Evolutionary conservation across 2,113 vertebrate species (phyloP).

Genomic region (Prionailurus viverrinus): DNA sequence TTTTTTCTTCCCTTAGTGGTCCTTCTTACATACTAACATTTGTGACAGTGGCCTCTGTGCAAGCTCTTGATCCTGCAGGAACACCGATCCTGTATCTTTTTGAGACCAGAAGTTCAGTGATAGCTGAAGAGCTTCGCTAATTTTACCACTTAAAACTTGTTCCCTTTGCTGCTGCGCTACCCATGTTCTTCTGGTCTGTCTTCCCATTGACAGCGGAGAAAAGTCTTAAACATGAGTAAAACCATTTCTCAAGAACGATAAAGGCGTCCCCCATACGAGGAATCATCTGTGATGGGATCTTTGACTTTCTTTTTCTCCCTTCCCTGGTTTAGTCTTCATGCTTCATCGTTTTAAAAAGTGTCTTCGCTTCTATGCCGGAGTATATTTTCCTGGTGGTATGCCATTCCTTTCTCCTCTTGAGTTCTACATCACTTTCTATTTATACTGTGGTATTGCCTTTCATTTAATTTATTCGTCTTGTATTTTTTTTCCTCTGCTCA

Average conservation of each 20-base stretch:
- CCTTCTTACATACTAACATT: not conserved
- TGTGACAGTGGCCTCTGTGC: not conserved
- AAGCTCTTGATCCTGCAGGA: not conserved
- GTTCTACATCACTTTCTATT: conserved; percentile 60
- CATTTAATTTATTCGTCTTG: conserved; percentile 72
- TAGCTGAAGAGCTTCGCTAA: not conserved
- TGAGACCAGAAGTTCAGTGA: not conserved
- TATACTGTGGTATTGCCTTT: conserved; percentile 70
- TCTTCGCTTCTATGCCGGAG: not conserved
- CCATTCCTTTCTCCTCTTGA: not conserved
- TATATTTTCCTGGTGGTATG: conserved; percentile 37
- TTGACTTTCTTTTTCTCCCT: not conserved
- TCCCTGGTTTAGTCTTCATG: not conserved
- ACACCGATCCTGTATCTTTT: not conserved
- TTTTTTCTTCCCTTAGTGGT: not conserved
- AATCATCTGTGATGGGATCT: not conserved
- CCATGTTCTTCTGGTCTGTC: not conserved
- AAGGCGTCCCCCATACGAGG: not conserved
- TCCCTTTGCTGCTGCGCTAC: not conserved
- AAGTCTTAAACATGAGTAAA: conserved; percentile 6
- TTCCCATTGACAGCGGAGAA: not conserved
- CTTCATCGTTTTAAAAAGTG: not conserved
- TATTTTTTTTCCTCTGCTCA: conserved; percentile 32
- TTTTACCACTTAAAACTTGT: not conserved
- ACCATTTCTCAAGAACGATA: not conserved